Evolutionary conservation across 2,113 vertebrate species (phyloP).

Genomic region (Vidua chalybeata): DNA sequence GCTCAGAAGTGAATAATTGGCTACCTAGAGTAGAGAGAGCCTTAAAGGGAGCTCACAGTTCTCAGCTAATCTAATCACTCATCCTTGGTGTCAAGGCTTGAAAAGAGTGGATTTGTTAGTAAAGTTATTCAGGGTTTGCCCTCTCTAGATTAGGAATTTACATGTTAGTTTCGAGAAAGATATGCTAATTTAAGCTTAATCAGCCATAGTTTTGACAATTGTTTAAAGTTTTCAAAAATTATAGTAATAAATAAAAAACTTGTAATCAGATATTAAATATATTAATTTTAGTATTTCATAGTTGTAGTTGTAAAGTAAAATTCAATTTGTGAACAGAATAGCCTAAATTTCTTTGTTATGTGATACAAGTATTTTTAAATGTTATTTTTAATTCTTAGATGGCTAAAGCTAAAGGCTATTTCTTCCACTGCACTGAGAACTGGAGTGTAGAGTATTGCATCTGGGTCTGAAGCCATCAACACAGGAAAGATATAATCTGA

Average conservation of each 20-base stretch:
- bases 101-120: neutral
- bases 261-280: neutral
- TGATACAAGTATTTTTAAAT: neutral
- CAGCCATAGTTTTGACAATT: neutral
- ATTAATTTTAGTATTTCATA: neutral
- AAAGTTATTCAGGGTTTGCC: neutral
- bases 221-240: neutral
- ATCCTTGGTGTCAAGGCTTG: neutral
- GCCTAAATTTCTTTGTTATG: neutral
- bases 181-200: neutral
- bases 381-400: neutral
- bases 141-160: neutral
- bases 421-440: neutral
- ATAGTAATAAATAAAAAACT: neutral
- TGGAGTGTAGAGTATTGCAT: neutral
- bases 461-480: neutral
- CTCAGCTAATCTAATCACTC: neutral
- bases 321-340: neutral
- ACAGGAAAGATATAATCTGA: neutral
- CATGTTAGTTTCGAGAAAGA: neutral
- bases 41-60: neutral
- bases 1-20: neutral
- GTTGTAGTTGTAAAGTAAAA: neutral
- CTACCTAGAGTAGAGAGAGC: neutral
- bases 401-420: neutral